phyloP scores from a whole-genome alignment of 53 echinoderm and acorn worm genomes.

The Temnopleurus reevesii region DNA sequence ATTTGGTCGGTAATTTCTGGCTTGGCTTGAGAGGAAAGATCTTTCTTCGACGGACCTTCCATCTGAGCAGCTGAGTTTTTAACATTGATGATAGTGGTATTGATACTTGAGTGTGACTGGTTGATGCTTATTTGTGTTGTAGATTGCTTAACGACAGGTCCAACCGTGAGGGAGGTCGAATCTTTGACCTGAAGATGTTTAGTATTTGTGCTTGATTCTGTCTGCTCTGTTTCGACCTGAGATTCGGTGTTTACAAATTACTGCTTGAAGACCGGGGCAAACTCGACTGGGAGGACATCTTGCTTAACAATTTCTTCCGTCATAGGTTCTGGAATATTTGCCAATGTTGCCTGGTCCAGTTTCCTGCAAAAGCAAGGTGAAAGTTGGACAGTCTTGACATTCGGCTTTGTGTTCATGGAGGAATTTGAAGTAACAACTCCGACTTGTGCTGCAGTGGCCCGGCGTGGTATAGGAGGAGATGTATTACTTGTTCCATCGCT shows the following conservation, averaged over 20 bases:
- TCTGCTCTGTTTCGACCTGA: slow-evolving; percentile 50
- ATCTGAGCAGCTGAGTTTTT: slow-evolving; percentile 13
- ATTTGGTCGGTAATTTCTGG: not conserved
- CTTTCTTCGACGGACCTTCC: not conserved
- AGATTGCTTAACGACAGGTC: not conserved
- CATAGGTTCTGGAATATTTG: not conserved
- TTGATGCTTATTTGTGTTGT: not conserved
- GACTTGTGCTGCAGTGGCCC: not conserved
- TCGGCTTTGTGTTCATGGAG: not conserved
- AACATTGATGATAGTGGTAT: not conserved
- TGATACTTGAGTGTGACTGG: slow-evolving; percentile 14
- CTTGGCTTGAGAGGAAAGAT: not conserved
- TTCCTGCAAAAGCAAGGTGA: not conserved
- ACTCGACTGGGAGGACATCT: slow-evolving; percentile 3
- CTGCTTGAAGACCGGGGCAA: not conserved
- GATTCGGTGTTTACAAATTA: slow-evolving; percentile 29
- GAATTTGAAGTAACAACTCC: not conserved
- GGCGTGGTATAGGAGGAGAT: not conserved
- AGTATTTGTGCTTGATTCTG: slow-evolving; percentile 32
- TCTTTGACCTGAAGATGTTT: not conserved
- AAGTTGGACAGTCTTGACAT: not conserved
- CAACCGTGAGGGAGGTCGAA: not conserved
- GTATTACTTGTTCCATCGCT: slow-evolving; percentile 13
- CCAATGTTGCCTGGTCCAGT: not conserved
- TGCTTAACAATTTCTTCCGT: not conserved